Percentiles rank a stretch among this genome's conserved stretches.
Evolutionary conservation across 2,888 invertebrate genomes (phyloP).

Genomic region (Ichneumoninae sp.): DNA sequence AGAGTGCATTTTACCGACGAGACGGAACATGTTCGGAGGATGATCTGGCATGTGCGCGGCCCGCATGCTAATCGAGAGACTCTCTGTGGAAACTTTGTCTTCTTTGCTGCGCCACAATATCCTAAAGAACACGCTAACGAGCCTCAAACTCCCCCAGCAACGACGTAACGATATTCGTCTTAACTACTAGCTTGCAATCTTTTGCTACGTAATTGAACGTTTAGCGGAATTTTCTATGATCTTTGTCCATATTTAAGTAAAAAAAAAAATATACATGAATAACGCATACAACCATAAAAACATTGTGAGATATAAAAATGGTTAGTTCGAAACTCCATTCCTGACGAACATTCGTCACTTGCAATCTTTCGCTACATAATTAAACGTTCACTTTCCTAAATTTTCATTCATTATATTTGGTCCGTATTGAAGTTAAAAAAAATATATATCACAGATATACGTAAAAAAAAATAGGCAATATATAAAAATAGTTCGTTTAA

Average conservation of each 20-base stretch:
- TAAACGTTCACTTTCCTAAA: neutral
- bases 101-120: neutral
- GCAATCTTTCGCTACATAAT: neutral
- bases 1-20: slow-evolving; percentile 22
- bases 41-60: neutral
- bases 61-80: slow-evolving; percentile 4
- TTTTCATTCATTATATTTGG: slow-evolving; percentile 5
- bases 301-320: too few relatives aligned
- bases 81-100: neutral
- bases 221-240: neutral
- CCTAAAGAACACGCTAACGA: neutral
- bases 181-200: neutral
- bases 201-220: neutral
- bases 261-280: neutral
- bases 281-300: too few relatives aligned
- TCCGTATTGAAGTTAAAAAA: neutral
- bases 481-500: slow-evolving; percentile 3
- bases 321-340: too few relatives aligned
- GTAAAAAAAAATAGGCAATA: slow-evolving; percentile 19
- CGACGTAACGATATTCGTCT: neutral
- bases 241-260: slow-evolving; percentile 32
- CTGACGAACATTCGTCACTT: too few relatives aligned
- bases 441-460: slow-evolving; percentile 44
- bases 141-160: neutral
- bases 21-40: slow-evolving; percentile 6